Evolutionary conservation across 1,140 invertebrate genomes (phyloP), one percentile per base, ranked within the genome.

Genomic region (Berghia stephanieae): DNA sequence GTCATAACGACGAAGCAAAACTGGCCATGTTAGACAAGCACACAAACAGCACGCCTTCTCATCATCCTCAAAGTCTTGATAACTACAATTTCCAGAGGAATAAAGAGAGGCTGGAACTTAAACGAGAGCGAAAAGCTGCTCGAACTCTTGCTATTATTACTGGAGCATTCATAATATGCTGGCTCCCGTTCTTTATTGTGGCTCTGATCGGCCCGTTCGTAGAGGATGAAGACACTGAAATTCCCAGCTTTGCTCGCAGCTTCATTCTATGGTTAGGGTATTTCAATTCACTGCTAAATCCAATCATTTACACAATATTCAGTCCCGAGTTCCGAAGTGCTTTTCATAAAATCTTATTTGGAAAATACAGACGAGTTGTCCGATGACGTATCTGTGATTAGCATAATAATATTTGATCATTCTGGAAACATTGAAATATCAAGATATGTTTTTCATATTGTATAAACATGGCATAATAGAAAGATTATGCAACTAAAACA

Each of bases 91-190:
- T n/a, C n/a, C n/a, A n/a, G n/a, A n/a, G n/a, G n/a, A n/a, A n/a
- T n/a, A n/a, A n/a, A 49, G 88, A 89, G 77, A 89, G 89, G 80
- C 77, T 91, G 40, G 90, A 91, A 77, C 85, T 87, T 68, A 89
- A 88, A 76, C 78, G 90, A n/a, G 90, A 91, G 76, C 78, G 90
- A 38, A 91, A 91, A 83, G 90, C 90, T 0, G 89, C 90, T 0
- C 84, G 90, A 75, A 91, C 90, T 18, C 80, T 91, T 27, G 89
- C 88, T 16, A 90, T 91, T 27, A 90, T 91, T 18, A 91, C 90
- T 21, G 88, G 89, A 67, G 82, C 82, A 43, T 90, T 89, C 79
- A 81, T 89, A 10, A 74, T 87, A 21, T 90, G 89, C 73, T 90
- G 89, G 89, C 78, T 90, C 69, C 89, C 89, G 46, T 90, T 90